A percentile compares a stretch with the other conserved stretches of the same genome.
phyloP scores from a whole-genome alignment of 2,113 vertebrate species.

The Trematomus loennbergii region DNA sequence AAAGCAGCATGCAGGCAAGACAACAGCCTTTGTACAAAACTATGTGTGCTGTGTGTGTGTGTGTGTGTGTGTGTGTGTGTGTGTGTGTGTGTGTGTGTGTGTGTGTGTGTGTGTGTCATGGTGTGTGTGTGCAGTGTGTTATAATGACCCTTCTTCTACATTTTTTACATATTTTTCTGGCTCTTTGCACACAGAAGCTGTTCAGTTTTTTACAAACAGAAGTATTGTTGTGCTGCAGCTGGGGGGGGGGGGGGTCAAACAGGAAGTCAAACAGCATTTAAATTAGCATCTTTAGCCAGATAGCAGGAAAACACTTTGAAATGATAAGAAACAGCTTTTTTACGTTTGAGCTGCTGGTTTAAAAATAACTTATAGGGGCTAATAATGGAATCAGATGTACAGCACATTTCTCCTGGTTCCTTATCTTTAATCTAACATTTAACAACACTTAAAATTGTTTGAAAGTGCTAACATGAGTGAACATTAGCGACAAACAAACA shows the following conservation, averaged over 20 bases:
- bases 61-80: conserved; percentile 28
- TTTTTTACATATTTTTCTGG: background rate
- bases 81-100: conserved; percentile 28
- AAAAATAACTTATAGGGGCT: background rate
- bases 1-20: conserved; percentile 86
- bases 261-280: conserved; percentile 27
- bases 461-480: conserved; percentile 30
- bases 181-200: conserved; percentile 31
- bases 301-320: no score
- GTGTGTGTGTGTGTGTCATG: conserved; percentile 3
- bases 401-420: conserved; percentile 1
- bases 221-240: conserved; percentile 19
- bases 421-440: conserved; percentile 16
- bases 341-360: background rate
- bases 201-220: conserved; percentile 14
- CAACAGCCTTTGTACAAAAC: conserved; percentile 74
- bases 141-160: conserved; percentile 36
- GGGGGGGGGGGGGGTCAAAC: conserved; percentile 3
- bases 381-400: conserved; percentile 12
- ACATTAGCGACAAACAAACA: conserved; percentile 5
- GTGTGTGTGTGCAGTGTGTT: conserved; percentile 24
- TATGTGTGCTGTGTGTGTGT: conserved; percentile 27
- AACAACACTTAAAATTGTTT: conserved; percentile 28
- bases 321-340: background rate
- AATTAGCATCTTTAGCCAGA: no score